Evolutionary conservation across 2,888 invertebrate genomes (phyloP).

Genomic region (Microplitis manilae): DNA sequence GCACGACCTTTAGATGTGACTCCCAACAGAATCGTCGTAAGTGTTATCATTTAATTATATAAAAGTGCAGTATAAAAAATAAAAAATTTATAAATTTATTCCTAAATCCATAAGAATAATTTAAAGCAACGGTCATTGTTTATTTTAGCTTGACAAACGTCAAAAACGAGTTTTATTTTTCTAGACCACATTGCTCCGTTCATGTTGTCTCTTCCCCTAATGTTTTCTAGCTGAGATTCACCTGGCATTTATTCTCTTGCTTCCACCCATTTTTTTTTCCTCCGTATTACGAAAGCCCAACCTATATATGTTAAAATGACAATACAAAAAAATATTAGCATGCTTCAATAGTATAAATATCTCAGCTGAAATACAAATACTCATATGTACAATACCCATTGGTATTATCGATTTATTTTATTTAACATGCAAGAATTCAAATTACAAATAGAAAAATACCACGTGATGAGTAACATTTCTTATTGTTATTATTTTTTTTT

Average conservation of each 20-base stretch:
- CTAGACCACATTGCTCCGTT: conserved; percentile 29
- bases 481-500: background rate
- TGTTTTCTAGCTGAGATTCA: conserved; percentile 32
- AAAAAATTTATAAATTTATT: background rate
- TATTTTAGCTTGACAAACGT: conserved; percentile 14
- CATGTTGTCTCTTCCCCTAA: conserved; percentile 1
- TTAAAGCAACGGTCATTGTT: conserved; percentile 27
- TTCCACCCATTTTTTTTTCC: conserved; percentile 12
- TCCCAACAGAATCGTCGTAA: conserved; percentile 86
- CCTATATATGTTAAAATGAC: conserved; percentile 43
- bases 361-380: background rate
- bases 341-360: conserved; percentile 2
- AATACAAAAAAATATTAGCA: conserved; percentile 32
- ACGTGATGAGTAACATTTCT: background rate
- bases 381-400: conserved; percentile 12
- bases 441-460: background rate
- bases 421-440: background rate
- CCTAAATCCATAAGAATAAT: background rate
- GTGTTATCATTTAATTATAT: conserved; percentile 56
- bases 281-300: conserved; percentile 20
- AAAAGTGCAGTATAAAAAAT: conserved; percentile 6
- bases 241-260: conserved; percentile 36
- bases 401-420: conserved; percentile 10
- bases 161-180: conserved; percentile 26
- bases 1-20: conserved; percentile 78